Base-by-base conservation (phyloP, 2,113 vertebrate genomes). In the Tachysurus vachellii region DNA sequence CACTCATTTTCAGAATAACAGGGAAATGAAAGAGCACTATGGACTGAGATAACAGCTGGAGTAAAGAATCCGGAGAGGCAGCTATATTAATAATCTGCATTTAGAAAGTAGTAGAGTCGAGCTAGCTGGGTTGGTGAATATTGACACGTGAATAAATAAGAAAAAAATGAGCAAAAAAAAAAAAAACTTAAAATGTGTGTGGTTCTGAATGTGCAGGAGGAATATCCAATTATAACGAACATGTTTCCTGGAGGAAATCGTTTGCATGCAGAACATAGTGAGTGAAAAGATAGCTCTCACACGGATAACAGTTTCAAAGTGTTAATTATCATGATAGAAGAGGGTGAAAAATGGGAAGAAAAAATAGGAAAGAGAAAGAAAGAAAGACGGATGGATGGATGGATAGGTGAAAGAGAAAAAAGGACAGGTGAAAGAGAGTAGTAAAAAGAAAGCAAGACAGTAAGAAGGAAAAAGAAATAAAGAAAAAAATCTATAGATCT, bases 1-100 rank as follows among this genome's bases (percentile, higher is more conserved):
- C 23, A 17, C 42, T 42, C 44, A 5, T 31, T 73, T 50, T 42
- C 5, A 75, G 42, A 57, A 23, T 31, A 21, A 64, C 14, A 4
- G 42, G 53, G 82, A 79, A 87, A 17, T 54, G 56, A 36, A 57
- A 59, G 50, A 19, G 77, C 44, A 1, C 56, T 50, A 70, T 44
- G 53, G 73, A 57, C 14, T 84, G 42, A 80, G 59, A 77, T 61
- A 54, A 62, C 86, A 73, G 53, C 26, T 85, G 61, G 71, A 70
- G 4, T 66, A 86, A 76, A 64, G 26, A 28, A 44, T 68, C 61
- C n/a, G 44, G 73, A 44, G 42, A 80, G 76, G 16, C 57, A 70
- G n/a, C 11, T 26, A 17, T 14, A 31, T 79, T 83, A 59, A 61
- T 83, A 59, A 61, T 42, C 44, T 77, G 21, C 19, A 53, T 50